Evolutionary conservation across 2,888 invertebrate genomes (phyloP).

Genomic region (Scelioninae gen. 1): DNA sequence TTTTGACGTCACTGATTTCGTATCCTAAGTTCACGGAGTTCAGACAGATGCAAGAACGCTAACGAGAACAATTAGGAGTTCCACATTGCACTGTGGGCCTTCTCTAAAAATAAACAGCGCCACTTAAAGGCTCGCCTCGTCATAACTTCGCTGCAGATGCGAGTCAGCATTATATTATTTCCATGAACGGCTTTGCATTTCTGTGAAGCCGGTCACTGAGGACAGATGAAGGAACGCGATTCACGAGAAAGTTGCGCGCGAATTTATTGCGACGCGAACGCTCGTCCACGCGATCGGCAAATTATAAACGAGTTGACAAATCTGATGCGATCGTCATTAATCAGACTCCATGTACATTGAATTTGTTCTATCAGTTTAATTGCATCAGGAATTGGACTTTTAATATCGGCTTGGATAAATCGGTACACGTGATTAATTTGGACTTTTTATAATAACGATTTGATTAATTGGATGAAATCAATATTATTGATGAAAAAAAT

Average conservation of each 20-base stretch:
- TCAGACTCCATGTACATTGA: constrained; percentile 40
- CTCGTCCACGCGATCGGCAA: constrained; percentile 41
- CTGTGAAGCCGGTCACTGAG: constrained; percentile 70
- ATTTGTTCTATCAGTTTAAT: constrained; percentile 49
- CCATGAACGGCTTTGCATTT: constrained; percentile 76
- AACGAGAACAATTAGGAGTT: constrained; percentile 84
- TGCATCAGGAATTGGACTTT: constrained; percentile 22
- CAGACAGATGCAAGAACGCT: constrained; percentile 83
- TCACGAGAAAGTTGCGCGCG: constrained; percentile 64
- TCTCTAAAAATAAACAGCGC: constrained; percentile 83
- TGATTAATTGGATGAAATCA: no score
- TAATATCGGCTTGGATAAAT: no score
- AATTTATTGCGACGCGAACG: constrained; percentile 51
- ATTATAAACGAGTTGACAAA: constrained; percentile 46
- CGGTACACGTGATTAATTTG: no score
- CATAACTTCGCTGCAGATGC: constrained; percentile 79
- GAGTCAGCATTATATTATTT: constrained; percentile 78
- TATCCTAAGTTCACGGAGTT: constrained; percentile 81
- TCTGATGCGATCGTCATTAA: constrained; percentile 48
- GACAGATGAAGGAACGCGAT: constrained; percentile 59
- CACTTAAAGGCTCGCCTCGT: constrained; percentile 79
- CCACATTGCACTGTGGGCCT: constrained; percentile 81
- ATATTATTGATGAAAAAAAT: no score
- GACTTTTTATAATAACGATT: no score
- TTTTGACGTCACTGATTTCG: constrained; percentile 71